Base-by-base conservation (phyloP, 1,140 invertebrate species). In the Lanistes nyassanus region DNA sequence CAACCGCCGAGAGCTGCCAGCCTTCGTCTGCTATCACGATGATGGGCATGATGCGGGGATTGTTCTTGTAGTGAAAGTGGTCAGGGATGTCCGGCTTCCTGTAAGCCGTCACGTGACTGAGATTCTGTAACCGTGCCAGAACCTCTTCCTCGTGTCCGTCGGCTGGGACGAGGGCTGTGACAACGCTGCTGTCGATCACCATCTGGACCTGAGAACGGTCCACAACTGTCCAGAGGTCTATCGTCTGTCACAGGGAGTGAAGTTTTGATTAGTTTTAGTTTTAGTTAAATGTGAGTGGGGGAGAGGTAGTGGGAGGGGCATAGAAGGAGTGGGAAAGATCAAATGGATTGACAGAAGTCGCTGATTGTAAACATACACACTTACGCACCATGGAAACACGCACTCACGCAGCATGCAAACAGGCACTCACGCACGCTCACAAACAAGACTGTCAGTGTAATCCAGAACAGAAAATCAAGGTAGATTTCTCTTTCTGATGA, bases 51-150 rank as follows among this genome's bases (percentile, higher is more conserved):
- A 85, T 78, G 51, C 87, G 62, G 39, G 80, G 69, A 58, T 86
- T 84, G 65, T 88, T 76, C 75, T 81, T 84, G 60, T 86, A 81
- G 74, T 88, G 86, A 75, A 83, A 87, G 26, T 74, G 65, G n/a
- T 84, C 84, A 1, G 88, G 88, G 36, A 89, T 88, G 16, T 88
- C 82, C 21, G 84, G 80, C 68, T 87, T 88, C 47, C 76, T 76
- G 70, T 85, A 88, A 1, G 85, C 83, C 2, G 70, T 76, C 39
- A 79, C 67, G 73, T 78, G 72, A 58, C 60, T 9, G 3, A 79
- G 72, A 7, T 74, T 73, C n/a, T 29, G 58, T 0, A 81, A 29
- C 19, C 56, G 53, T 0, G 36, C 5, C 0, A 68, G 19, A 4
- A 83, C 58, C 31, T 75, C 73, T 5, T 67, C 47, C 26, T 71